Evolutionary conservation across 2,888 invertebrate genomes (phyloP), one percentile per base, ranked within the genome.

Genomic region (Andrena chrysosceles): DNA sequence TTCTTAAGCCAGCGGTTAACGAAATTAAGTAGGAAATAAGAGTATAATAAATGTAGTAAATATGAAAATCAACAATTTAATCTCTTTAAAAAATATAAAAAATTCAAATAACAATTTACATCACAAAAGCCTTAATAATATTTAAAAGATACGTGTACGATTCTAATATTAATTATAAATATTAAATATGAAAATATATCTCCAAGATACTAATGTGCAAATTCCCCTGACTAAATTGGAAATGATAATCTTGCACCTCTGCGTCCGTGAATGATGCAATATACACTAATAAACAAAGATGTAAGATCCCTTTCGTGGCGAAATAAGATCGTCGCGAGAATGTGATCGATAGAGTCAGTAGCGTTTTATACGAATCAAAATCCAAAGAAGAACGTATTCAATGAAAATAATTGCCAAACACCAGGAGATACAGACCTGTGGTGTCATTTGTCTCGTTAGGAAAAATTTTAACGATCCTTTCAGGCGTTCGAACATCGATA

Each of bases 391-490:
- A 63, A 87, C 73, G 73, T 85, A 88, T 68, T 91, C 88, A 66
- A 89, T 70, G 68, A 88, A 78, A 87, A 91, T 81, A 52, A 90
- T 72, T 78, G 84, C 87, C 76, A 90, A 87, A 84, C 89, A 89
- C 89, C 90, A 91, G 88, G 83, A 78, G 83, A 91, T 90, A 91
- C 92, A 90, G 81, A 93, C 93, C 92, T 93, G 92, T 64, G 91
- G 88, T 72, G 89, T 89, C 54, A 91, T 85, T 88, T 92, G 92
- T 72, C 87, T 90, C 6, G 85, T 87, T n/a, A 93, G 86, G 80
- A 93, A 92, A 81, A 93, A 91, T 87, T 90, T 93, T 56, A 94
- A 85, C 1, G 92, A 92, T 73, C 91, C 92, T 87, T 93, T 93
- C 5, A 93, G 76, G 73, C 92, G 89, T 85, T 93, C 93, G 59